Conservation (phyloP, 2,113 vertebrate species). For the Hoplias malabaricus region DNA sequence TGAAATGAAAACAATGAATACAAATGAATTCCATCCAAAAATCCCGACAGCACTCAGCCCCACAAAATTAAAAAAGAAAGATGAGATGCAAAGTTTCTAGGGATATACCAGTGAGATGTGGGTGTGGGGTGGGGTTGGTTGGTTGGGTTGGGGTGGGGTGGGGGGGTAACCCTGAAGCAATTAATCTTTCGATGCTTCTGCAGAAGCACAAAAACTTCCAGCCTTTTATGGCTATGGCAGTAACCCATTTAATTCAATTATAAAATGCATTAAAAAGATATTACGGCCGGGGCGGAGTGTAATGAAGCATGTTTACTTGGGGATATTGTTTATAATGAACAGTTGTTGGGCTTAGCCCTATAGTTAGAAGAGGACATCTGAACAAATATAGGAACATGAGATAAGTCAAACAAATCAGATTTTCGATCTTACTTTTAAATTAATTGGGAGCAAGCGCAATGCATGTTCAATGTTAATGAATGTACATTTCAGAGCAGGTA, state of each 20-base stretch:
- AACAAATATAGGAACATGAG: conserved; percentile 34
- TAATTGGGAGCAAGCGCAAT: conserved; percentile 12
- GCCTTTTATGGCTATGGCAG: conserved; percentile 72
- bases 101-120: conserved; percentile 43
- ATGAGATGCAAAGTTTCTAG: conserved; percentile 52
- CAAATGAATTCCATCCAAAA: conserved; percentile 49
- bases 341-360: conserved; percentile 70
- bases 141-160: too few species aligned
- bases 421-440: conserved; percentile 39
- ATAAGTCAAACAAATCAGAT: conserved; percentile 28
- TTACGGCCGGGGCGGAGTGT: conserved; percentile 76
- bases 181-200: conserved; percentile 58
- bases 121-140: conserved; percentile 37
- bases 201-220: conserved; percentile 57
- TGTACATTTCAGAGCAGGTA: background rate
- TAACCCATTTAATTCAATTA: conserved; percentile 83
- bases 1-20: conserved; percentile 40
- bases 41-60: conserved; percentile 37
- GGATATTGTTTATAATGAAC: conserved; percentile 81
- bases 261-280: conserved; percentile 85
- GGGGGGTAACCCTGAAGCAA: conserved; percentile 49
- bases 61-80: conserved; percentile 52
- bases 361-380: conserved; percentile 56
- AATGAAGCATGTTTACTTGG: conserved; percentile 82
- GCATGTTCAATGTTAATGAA: conserved; percentile 21